phyloP scores from a whole-genome alignment of 2,888 invertebrate species.

The Drosophila flavopinicola region DNA sequence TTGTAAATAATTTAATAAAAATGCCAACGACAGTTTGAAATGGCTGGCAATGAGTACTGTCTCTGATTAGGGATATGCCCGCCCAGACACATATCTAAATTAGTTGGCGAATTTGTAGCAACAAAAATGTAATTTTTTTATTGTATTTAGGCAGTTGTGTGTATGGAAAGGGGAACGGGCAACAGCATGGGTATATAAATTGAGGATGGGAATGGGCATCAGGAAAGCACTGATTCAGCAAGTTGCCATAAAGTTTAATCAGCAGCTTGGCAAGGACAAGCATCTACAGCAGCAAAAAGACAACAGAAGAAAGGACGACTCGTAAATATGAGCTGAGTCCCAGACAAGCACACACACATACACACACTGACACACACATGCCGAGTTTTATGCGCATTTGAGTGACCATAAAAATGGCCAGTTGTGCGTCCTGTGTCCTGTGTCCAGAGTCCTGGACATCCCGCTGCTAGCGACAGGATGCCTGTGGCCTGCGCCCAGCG shows the following conservation, averaged over 20 bases:
- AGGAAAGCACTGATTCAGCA: constrained; percentile 77
- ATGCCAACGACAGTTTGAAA: background rate
- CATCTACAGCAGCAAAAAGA: constrained; percentile 23
- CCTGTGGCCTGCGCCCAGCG: constrained; percentile 44
- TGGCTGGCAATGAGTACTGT: constrained; percentile 17
- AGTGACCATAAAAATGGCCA: constrained; percentile 72
- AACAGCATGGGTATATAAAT: no score
- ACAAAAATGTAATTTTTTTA: constrained; percentile 58
- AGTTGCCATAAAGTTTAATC: constrained; percentile 82
- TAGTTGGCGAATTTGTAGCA: constrained; percentile 67
- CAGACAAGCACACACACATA: constrained; percentile 20
- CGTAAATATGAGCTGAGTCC: constrained; percentile 66
- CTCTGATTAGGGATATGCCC: constrained; percentile 29
- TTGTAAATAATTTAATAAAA: constrained; percentile 62
- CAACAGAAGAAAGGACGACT: constrained; percentile 30
- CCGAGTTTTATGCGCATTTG: constrained; percentile 70
- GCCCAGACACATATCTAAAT: constrained; percentile 55
- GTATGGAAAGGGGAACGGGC: constrained; percentile 10
- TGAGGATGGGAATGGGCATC: constrained; percentile 5
- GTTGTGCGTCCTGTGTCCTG: constrained; percentile 15
- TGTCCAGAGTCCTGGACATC: constrained; percentile 32
- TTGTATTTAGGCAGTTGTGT: constrained; percentile 5
- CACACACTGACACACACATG: constrained; percentile 21
- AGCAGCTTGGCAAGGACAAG: constrained; percentile 69
- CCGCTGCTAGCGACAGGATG: constrained; percentile 24